Percentiles rank a stretch among this genome's conserved stretches.
phyloP scores from a whole-genome alignment of 2,888 invertebrate genomes.

The Antheraea assamensis region DNA sequence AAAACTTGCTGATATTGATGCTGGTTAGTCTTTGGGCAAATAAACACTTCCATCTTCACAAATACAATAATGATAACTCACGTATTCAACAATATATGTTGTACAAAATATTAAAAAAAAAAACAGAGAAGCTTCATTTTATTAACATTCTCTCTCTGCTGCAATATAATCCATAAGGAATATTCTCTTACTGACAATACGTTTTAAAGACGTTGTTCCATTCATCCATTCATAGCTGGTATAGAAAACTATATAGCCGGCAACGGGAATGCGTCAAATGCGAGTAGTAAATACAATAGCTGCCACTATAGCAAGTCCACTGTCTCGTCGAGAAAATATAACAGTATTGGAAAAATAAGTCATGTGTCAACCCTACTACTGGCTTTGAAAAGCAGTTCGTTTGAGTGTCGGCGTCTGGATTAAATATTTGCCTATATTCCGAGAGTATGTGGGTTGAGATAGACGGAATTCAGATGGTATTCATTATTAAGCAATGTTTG shows the following conservation, averaged over 20 bases:
- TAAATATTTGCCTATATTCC: not conserved
- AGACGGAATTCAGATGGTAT: not conserved
- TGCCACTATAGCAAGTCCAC: not conserved
- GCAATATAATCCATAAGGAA: not conserved
- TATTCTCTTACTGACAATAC: not conserved
- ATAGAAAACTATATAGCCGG: not conserved
- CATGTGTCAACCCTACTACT: not conserved
- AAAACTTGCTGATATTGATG: too few relatives aligned
- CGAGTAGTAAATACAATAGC: not conserved
- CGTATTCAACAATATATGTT: not conserved
- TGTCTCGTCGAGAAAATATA: not conserved
- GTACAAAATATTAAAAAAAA: not conserved
- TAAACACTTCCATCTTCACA: too few relatives aligned
- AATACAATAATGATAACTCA: too few relatives aligned
- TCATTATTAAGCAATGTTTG: not conserved
- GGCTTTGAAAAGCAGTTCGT: constrained; percentile 3
- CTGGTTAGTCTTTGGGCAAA: too few relatives aligned
- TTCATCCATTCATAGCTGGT: too few relatives aligned
- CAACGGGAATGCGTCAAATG: not conserved
- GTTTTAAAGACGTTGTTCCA: not conserved
- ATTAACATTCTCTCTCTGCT: not conserved
- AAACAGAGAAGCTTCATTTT: not conserved
- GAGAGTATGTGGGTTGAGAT: not conserved
- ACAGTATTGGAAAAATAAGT: not conserved
- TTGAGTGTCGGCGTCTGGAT: not conserved